Base-by-base conservation (phyloP, 2,888 invertebrate species). In the Pollenia amentaria region DNA sequence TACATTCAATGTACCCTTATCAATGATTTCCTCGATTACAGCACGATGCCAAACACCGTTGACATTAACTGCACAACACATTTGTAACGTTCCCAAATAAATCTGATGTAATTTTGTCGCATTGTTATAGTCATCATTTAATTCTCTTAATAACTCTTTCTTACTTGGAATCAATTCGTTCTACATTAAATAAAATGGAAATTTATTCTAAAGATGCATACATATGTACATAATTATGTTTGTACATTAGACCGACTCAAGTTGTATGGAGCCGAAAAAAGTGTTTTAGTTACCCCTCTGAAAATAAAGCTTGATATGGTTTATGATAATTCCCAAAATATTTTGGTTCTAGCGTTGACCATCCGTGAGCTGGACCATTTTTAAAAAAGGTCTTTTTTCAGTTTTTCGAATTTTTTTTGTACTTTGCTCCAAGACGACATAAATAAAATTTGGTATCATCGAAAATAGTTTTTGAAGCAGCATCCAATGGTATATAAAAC, bases 11-110 rank as follows among this genome's bases (percentile, higher is more conserved):
- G 64, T 91, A 10, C 93, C 91, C 14, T 89, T 88, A 1, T 88
- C 87, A n/a, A 89, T 81, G 9, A 92, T 88, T 18, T 90, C 88
- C 14, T 91, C 89, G 3, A 93, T 88, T 70, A 90, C 86, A 3
- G 88, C 93, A 6, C 93, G 92, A 84, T 91, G 89, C 93, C 93
- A 93, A 18, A 85, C 76, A 0, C 87, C 89, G 1, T 89, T 87
- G 3, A 88, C 51, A n/a, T 85, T 87, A 6, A 92, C 88, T 0
- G 90, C 91, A 76, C 93, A 93, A 48, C 88, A 89, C 87, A 91
- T 89, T 9, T 90, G 88, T 14, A 89, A 42, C 3, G 90, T 87
- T 2, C 91, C 93, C 73, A 90, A 82, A 55, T 88, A 93, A 3
- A 93, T 94, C 53, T 79, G 87, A 89, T 90, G 87, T 69, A 89